A percentile compares a stretch with the other conserved stretches of the same genome.
Evolutionary conservation across 2,113 vertebrate species (phyloP).

Genomic region (Astatotilapia flaviijosephi): DNA sequence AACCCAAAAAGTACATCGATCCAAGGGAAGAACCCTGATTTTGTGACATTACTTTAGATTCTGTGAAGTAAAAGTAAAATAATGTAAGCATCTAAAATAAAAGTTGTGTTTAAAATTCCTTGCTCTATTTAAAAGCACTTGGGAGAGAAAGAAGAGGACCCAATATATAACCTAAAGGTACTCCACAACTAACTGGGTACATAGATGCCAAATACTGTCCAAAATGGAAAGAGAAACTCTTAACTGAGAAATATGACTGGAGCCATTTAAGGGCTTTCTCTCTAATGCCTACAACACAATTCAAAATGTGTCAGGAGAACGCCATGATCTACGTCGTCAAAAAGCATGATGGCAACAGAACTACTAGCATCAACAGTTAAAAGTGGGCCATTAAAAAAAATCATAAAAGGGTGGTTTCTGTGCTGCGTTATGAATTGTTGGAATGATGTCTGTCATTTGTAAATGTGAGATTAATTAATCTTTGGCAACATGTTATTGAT

Average conservation of each 20-base stretch:
- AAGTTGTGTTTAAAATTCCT: neutral
- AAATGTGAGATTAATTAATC: constrained; percentile 1
- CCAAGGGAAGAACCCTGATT: neutral
- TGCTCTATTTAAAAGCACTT: neutral
- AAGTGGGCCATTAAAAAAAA: neutral
- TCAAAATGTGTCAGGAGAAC: neutral
- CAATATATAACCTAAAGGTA: neutral
- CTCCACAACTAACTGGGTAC: neutral
- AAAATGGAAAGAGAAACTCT: neutral
- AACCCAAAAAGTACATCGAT: neutral
- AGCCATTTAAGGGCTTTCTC: neutral
- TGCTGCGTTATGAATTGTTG: neutral
- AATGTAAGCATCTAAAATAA: neutral
- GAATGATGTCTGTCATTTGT: neutral
- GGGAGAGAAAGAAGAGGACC: neutral
- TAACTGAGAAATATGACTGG: neutral
- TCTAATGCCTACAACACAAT: neutral
- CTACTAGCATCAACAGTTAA: neutral
- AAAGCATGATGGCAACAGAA: neutral
- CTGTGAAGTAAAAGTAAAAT: neutral
- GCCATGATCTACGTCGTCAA: neutral
- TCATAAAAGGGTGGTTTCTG: neutral
- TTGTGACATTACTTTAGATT: neutral
- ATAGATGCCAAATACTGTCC: neutral
- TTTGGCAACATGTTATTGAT: neutral